Evolutionary conservation across 2,888 invertebrate species (phyloP), one percentile per base, ranked within the genome.

Genomic region (Drosophila recens): DNA sequence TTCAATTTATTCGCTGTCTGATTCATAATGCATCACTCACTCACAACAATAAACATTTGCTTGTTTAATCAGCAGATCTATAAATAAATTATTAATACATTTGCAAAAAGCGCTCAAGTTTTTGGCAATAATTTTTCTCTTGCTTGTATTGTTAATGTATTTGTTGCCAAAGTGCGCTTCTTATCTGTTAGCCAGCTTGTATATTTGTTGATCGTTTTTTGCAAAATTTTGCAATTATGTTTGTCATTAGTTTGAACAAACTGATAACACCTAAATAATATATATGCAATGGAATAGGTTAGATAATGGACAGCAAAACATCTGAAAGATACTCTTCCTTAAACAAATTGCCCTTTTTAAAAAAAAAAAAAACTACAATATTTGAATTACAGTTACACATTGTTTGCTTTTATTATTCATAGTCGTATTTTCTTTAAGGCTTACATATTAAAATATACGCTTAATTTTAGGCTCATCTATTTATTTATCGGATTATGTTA

Each of bases 401-500:
- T 79, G 62, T 79, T 79, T 46, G 3, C 1, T 63, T 88, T 73
- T 88, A 86, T 80, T 83, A 73, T 86, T 85, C 76, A 79, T 85
- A 80, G 82, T 89, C 87, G 85, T 82, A 89, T 87, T 87, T 77
- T 84, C 82, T 89, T 89, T 89, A 87, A 89, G 87, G 86, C 86
- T 87, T 87, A 87, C 82, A 89, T 87, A 87, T 82, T 87, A 87
- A 87, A 87, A 87, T 87, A 87, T 89, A 87, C 68, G 89, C 86
- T 86, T 86, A 86, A 70, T 53, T 72, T 78, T 84, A 79, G 33
- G 73, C 59, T 88, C 86, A 75, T 86, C 79, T 88, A 84, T 86
- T 85, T 86, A 80, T 84, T 85, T 86, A 80, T 84, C 72, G 75
- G 88, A 82, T 82, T 75, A 79, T 84, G 72, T 80, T 80, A 75